These are phyloP conservation scores for Monochamus alternatus DNA, from an alignment of 2,888 invertebrate genomes.

Conservation along the genomic window DNA sequence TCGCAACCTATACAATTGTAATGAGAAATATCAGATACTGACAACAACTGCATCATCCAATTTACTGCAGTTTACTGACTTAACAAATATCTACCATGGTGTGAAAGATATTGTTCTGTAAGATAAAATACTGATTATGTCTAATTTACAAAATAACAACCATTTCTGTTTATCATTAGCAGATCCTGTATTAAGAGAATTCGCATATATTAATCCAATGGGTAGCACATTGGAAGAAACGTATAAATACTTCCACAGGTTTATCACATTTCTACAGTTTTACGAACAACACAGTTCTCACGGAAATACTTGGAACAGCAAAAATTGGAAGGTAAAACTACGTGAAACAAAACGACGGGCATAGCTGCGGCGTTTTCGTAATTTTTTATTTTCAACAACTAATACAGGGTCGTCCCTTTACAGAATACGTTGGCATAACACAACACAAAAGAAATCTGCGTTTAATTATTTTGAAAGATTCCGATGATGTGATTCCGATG, in stretches of 20 bases:
- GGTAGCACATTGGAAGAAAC: background rate
- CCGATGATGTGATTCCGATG: background rate
- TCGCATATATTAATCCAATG: background rate
- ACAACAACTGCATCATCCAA: too few species aligned
- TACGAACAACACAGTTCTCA: background rate
- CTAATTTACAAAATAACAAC: background rate
- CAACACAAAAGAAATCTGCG: background rate
- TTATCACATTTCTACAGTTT: background rate
- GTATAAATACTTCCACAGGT: background rate
- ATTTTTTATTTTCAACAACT: background rate
- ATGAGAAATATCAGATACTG: background rate
- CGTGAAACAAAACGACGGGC: background rate
- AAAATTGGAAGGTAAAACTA: background rate
- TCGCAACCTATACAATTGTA: background rate
- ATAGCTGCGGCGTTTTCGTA: background rate
- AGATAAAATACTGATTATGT: background rate
- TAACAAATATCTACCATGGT: background rate
- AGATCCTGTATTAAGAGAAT: background rate
- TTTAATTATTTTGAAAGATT: background rate
- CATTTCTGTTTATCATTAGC: constrained; percentile 6
- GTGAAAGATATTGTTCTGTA: background rate
- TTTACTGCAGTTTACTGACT: background rate
- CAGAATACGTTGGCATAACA: background rate
- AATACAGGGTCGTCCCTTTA: background rate
- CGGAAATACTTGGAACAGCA: background rate